A percentile compares a stretch with the other conserved stretches of the same genome.
Conservation (phyloP, 1,140 invertebrate species). For the Drosophila murphyi region DNA sequence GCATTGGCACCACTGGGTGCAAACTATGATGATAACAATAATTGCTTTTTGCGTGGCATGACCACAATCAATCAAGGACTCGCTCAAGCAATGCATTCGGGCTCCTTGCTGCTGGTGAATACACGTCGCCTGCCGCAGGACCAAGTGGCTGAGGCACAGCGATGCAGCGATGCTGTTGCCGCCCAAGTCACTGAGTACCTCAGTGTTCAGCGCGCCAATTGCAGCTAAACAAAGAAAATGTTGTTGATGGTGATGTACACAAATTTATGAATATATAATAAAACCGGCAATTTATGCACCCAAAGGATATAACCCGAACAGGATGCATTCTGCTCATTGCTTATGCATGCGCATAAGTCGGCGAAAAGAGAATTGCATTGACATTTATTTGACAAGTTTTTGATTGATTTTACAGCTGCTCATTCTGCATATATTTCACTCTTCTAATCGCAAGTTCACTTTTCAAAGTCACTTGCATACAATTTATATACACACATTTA, state of each 20-base stretch:
- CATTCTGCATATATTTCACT: constrained; percentile 19
- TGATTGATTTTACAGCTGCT: constrained; percentile 83
- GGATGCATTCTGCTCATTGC: constrained; percentile 57
- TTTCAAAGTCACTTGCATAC: constrained; percentile 70
- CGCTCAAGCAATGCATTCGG: constrained; percentile 59
- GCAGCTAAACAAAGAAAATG: constrained; percentile 33
- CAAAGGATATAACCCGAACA: constrained; percentile 43
- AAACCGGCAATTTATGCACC: constrained; percentile 71
- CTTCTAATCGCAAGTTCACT: constrained; percentile 67
- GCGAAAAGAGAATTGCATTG: constrained; percentile 31
- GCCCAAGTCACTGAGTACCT: constrained; percentile 44
- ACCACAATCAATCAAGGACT: constrained; percentile 55
- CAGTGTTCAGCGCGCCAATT: constrained; percentile 58
- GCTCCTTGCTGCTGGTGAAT: constrained; percentile 55
- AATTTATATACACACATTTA: constrained; percentile 27
- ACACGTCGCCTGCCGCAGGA: constrained; percentile 51
- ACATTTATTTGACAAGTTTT: constrained; percentile 83
- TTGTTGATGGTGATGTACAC: constrained; percentile 23
- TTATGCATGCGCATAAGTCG: constrained; percentile 64
- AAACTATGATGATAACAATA: constrained; percentile 26
- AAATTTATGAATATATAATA: constrained; percentile 49
- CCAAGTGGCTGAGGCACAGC: constrained; percentile 38
- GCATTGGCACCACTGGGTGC: constrained; percentile 26
- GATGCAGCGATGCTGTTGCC: constrained; percentile 48
- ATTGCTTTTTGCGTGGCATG: constrained; percentile 63